Base-by-base conservation (phyloP, 2,797 vertebrate genomes). In the Platyrinchus mystaceus region DNA sequence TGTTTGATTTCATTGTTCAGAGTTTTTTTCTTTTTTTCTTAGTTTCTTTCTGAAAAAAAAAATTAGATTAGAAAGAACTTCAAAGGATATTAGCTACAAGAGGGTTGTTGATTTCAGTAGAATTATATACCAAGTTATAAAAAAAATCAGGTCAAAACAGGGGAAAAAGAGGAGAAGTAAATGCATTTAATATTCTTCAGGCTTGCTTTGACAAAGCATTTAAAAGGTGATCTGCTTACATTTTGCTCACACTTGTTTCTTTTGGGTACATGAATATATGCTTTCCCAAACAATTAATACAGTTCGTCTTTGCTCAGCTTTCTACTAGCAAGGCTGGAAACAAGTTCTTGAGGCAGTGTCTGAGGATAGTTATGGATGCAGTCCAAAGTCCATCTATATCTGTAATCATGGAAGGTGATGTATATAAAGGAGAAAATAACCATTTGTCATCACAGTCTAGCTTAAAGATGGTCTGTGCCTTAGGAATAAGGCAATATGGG, bases 141-240 rank as follows among this genome's bases (percentile, higher is more conserved):
- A 96, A 96, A 89, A 84, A 84, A 69, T 84, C 32, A 52, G 41
- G 24, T 56, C 74, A 87, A 74, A 93, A 67, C 6, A 44, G 27
- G 12, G 14, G 1, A 20, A 59, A 78, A 63, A 86, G 75, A 93
- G 83, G 55, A 96, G 77, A 90, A 89, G 53, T 84, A 71, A 73
- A 79, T 95, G 63, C 89, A 84, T 92, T 95, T 94, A 88, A 87
- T 92, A 84, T 95, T 94, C 68, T 89, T 93, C 30, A 26, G 89
- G 83, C 58, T 96, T 92, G 63, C 89, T 97, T 96, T 97, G 77
- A 85, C 86, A 95, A 96, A 92, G 37, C 71, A 93, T 89, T 96
- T 95, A 94, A 95, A 96, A 96, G 76, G 44, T 86, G 87, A 94
- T 80, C 74, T 88, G 46, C 62, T 89, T 96, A 92, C 62, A 84